Evolutionary conservation across 2,888 invertebrate species (phyloP).

Genomic region (Iphiclides podalirius): DNA sequence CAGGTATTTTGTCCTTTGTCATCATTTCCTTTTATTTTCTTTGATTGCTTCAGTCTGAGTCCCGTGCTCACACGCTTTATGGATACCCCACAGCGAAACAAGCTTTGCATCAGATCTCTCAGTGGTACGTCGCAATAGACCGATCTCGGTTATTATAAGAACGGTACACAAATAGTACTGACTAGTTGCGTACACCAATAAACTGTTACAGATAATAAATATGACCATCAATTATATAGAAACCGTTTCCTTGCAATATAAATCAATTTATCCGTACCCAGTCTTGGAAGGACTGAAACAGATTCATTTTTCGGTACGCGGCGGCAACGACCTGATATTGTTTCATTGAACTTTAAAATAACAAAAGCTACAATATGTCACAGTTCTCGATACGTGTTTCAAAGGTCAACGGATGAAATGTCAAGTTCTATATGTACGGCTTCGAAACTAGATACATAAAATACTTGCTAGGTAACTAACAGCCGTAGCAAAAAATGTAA

Average conservation of each 20-base stretch:
- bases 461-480: background rate
- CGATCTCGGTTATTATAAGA: slow-evolving; percentile 18
- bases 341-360: background rate
- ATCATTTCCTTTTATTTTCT: too few species aligned
- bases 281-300: too few species aligned
- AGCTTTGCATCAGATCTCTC: slow-evolving; percentile 14
- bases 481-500: too few species aligned
- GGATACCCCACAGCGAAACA: too few species aligned
- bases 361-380: too few species aligned
- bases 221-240: background rate
- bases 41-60: too few species aligned
- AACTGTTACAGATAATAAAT: slow-evolving; percentile 8
- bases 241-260: background rate
- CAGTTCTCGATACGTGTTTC: too few species aligned
- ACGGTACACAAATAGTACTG: slow-evolving; percentile 11
- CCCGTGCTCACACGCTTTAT: too few species aligned
- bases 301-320: background rate
- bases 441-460: background rate
- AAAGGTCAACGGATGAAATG: background rate
- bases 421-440: background rate
- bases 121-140: slow-evolving; percentile 9
- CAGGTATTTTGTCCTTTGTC: too few species aligned
- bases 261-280: background rate
- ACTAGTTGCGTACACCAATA: slow-evolving; percentile 1
- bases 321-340: too few species aligned